phyloP scores from a whole-genome alignment of 2,888 invertebrate genomes.

The Dione vanillae region DNA sequence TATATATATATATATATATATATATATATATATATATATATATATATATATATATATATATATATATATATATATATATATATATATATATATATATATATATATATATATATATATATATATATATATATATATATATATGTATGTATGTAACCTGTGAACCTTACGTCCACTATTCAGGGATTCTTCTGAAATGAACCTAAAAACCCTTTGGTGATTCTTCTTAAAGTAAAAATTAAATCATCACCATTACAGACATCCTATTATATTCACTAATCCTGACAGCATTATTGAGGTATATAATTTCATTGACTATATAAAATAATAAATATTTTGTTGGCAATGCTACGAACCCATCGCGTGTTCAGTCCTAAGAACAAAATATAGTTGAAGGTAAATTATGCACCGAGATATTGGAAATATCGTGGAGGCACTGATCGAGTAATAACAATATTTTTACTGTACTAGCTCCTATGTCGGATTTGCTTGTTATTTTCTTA shows the following conservation, averaged over 20 bases:
- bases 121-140: too few species aligned
- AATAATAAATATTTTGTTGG: neutral
- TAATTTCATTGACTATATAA: neutral
- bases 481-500: slow-evolving; percentile 3
- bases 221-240: neutral
- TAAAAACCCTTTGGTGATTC: too few species aligned
- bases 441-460: slow-evolving; percentile 14
- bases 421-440: slow-evolving; percentile 22
- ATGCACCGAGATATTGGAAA: slow-evolving; percentile 29
- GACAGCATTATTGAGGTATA: slow-evolving; percentile 6
- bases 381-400: slow-evolving; percentile 35
- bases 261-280: neutral
- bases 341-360: slow-evolving; percentile 19
- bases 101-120: too few species aligned
- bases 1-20: too few species aligned
- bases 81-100: too few species aligned
- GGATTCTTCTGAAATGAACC: too few species aligned
- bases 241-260: neutral
- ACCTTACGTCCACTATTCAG: too few species aligned
- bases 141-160: too few species aligned
- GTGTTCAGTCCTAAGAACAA: slow-evolving; percentile 21
- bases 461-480: neutral
- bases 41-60: too few species aligned
- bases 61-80: too few species aligned
- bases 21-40: too few species aligned